A percentile compares a stretch with the other conserved stretches of the same genome.
Evolutionary conservation across 2,797 vertebrate species (phyloP).

Genomic region (Anguilla marmorata): DNA sequence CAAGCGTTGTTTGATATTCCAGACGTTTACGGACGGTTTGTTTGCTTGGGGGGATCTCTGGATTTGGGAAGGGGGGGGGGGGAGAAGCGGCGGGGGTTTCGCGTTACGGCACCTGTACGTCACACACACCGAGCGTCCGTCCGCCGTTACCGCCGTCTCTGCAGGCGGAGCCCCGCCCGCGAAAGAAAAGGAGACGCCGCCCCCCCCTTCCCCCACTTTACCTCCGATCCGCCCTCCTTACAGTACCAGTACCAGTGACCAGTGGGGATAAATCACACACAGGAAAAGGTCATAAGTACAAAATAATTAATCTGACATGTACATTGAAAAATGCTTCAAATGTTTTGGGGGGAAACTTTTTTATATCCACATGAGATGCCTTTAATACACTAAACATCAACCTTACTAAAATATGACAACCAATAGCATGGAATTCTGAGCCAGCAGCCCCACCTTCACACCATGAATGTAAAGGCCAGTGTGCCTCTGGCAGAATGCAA

Average conservation of each 20-base stretch:
- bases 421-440: not conserved
- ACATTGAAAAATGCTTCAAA: not conserved
- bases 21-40: slow-evolving; percentile 54
- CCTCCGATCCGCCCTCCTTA: not conserved
- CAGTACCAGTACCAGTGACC: not conserved
- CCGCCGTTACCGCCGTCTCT: slow-evolving; percentile 32
- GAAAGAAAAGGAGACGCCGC: not conserved
- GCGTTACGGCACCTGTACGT: slow-evolving; percentile 47
- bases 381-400: not conserved
- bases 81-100: not conserved
- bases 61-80: slow-evolving; percentile 21
- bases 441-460: too few species aligned
- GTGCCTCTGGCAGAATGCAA: not conserved
- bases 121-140: slow-evolving; percentile 17
- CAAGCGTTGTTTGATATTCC: slow-evolving; percentile 56
- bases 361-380: not conserved
- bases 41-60: slow-evolving; percentile 36
- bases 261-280: not conserved
- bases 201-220: not conserved
- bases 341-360: too few species aligned
- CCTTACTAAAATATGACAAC: not conserved
- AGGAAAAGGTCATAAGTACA: not conserved
- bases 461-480: not conserved
- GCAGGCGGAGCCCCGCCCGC: not conserved
- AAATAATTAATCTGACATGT: not conserved